Conservation (phyloP, 2,797 vertebrate genomes). For the Muscicapa comitata region DNA sequence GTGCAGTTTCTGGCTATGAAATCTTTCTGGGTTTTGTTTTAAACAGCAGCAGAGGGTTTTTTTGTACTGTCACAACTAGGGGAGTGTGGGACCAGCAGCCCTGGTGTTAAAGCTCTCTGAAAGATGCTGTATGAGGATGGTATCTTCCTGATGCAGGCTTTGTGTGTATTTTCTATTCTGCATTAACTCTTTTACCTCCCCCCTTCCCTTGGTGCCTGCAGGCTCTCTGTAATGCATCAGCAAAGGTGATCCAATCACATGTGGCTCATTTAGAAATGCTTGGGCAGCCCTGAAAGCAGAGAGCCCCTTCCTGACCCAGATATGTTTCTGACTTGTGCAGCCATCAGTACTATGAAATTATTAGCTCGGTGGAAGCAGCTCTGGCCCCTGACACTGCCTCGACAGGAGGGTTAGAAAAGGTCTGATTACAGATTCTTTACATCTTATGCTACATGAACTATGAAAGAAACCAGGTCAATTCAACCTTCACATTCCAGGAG, state of each 20-base stretch:
- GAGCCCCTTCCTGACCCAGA: slow-evolving; percentile 2
- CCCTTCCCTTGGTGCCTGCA: background rate
- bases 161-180: background rate
- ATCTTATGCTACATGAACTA: background rate
- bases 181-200: background rate
- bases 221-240: background rate
- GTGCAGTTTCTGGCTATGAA: background rate
- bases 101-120: background rate
- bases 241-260: background rate
- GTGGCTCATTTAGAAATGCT: background rate
- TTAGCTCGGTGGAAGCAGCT: background rate
- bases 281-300: background rate
- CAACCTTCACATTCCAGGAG: slow-evolving; percentile 28
- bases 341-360: background rate
- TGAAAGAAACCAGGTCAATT: slow-evolving; percentile 30
- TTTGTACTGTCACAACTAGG: background rate
- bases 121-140: background rate
- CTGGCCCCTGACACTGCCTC: background rate
- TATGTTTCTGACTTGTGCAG: background rate
- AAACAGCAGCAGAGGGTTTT: background rate
- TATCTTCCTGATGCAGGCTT: background rate
- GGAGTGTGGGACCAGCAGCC: background rate
- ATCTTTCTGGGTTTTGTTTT: background rate
- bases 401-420: background rate
- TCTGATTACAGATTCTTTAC: slow-evolving; percentile 15